Base-by-base conservation (phyloP, 2,888 invertebrate genomes). In the Apodemia mormo region DNA sequence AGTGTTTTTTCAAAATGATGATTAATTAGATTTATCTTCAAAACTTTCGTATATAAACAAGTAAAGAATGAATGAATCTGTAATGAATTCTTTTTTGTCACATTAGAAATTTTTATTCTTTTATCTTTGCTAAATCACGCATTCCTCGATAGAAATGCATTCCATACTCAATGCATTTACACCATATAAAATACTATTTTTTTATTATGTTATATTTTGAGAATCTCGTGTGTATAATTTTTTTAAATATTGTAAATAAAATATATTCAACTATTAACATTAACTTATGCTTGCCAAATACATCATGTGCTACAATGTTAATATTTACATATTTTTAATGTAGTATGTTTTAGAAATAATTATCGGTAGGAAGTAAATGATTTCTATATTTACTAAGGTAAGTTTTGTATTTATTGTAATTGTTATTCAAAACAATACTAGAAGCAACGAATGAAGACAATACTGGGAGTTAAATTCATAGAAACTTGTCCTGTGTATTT, bases 161-260 rank as follows among this genome's bases (percentile, higher is more conserved):
- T 64, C 61, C 61, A 64, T 37, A 64, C 14, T 14, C 14, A 64
- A 64, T 64, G 61, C 61, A 64, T 64, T 64, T 64, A 64, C 61
- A 14, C 37, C n/a, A 37, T 14, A 37, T 7, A 37, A 64, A 64
- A 37, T 37, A 45, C 45, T 45, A 58, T 58, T 58, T 58, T 64
- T 37, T 37, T 37, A 33, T 33, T 61, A 33, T 64, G 1, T 64
- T 64, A 33, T 33, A 37, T 12, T 64, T 33, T 64, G 52, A 64
- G 61, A 64, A 64, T 64, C 61, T 64, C 61, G 33, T 54, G 30
- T 30, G 6, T 33, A 22, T 29, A 4, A 61, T 29, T 49, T 61
- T 61, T 30, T 22, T 22, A 22, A 22, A 61, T 61, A 61, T 61
- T 61, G 61, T 61, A 61, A 29, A 61, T 61, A 61, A 61, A 30